A percentile compares a stretch with the other conserved stretches of the same genome.
phyloP scores from a whole-genome alignment of 2,888 invertebrate genomes.

The Lepidocyrtoides sp. region DNA sequence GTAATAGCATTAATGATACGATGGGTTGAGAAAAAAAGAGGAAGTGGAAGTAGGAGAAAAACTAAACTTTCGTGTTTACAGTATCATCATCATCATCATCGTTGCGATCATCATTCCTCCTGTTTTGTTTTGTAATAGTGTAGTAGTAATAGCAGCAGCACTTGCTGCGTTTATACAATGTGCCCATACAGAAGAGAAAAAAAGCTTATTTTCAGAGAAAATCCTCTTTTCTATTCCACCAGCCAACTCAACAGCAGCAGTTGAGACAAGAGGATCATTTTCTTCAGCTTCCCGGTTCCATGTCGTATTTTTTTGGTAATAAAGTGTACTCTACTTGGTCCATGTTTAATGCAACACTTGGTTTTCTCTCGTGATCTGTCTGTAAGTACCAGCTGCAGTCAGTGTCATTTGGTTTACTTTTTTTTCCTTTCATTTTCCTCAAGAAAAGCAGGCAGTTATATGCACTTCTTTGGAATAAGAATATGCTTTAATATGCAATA shows the following conservation, averaged over 20 bases:
- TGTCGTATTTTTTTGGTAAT: conserved; percentile 53
- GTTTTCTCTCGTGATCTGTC: background rate
- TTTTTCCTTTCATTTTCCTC: too few relatives aligned
- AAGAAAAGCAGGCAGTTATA: background rate
- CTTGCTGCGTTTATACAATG: too few relatives aligned
- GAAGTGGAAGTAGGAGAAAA: too few relatives aligned
- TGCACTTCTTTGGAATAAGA: conserved; percentile 27
- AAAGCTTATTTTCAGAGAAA: background rate
- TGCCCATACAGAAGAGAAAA: background rate
- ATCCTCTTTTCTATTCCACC: conserved; percentile 6
- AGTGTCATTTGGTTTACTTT: background rate
- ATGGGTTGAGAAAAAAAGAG: background rate
- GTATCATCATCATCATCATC: conserved; percentile 54
- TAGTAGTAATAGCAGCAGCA: background rate
- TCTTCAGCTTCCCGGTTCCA: background rate
- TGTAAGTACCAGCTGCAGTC: background rate
- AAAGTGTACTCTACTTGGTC: conserved; percentile 46
- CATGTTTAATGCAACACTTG: conserved; percentile 74
- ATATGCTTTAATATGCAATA: conserved; percentile 40
- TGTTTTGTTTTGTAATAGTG: background rate
- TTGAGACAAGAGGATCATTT: conserved; percentile 58
- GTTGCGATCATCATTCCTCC: conserved; percentile 13
- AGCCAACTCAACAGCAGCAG: background rate
- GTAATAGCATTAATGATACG: background rate
- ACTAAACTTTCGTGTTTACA: conserved; percentile 72